Base-by-base conservation (phyloP, 2,113 vertebrate genomes). In the Scytalopus superciliaris region DNA sequence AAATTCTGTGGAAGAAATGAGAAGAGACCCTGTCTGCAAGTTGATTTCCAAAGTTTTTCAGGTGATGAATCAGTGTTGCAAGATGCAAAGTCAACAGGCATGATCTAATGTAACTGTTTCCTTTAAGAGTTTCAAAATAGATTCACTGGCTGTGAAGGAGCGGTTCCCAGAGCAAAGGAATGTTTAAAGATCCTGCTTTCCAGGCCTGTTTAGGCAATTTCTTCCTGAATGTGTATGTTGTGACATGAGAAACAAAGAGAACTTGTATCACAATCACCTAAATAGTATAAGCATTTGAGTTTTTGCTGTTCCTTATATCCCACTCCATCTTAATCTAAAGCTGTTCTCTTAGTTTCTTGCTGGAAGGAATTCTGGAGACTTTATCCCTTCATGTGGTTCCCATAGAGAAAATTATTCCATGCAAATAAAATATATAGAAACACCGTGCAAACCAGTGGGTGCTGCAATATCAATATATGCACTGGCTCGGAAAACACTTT, bases 111-210 rank as follows among this genome's bases (percentile, higher is more conserved):
- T 22, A 90, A 47, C 87, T 79, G 78, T n/a, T 88, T 85, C 78
- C 75, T 95, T 90, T 74, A 79, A 45, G n/a, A 88, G 42, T 53
- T 93, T 84, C 42, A 62, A 64, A 97, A 80, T 37, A 94, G 85
- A 92, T 86, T 90, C 79, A 86, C 52, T 73, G 45, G 25, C 72
- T 90, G 86, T 74, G 86, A 88, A 76, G 4, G 25, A 79, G n/a
- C 28, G 64, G 66, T 42, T 93, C 40, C 40, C 57, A 76, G 35
- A 76, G 37, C 24, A 83, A 85, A 24, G 30, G n/a, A 92, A 82
- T n/a, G n/a, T 74, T 77, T 69, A 16, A 86, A 73, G 28, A 74
- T 45, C 35, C 27, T 62, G 37, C 47, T 86, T 86, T 59, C 47
- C 76, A 87, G 44, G 18, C 11, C 42, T 63, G 30, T 80, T 94